phyloP scores from a whole-genome alignment of 2,888 invertebrate genomes.

The Blastobasis lacticolella region DNA sequence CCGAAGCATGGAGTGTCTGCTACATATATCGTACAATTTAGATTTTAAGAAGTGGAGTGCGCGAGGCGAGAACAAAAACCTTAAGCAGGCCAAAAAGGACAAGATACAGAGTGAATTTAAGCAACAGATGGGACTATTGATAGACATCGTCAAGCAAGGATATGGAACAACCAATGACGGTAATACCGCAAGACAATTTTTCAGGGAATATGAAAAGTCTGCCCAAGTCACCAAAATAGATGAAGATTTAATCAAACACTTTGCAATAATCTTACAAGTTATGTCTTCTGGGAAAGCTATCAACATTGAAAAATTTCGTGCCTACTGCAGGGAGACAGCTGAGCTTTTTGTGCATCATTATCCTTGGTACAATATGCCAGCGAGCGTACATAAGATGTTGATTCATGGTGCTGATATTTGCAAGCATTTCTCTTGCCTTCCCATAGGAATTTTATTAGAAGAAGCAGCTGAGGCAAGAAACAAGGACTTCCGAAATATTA shows the following conservation, averaged over 20 bases:
- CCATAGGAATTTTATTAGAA: not conserved
- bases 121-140: not conserved
- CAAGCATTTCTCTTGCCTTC: not conserved
- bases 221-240: conserved; percentile 9
- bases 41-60: too few species aligned
- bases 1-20: conserved; percentile 5
- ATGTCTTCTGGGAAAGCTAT: conserved; percentile 11
- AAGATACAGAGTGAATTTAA: too few species aligned
- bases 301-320: conserved; percentile 7
- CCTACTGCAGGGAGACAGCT: conserved; percentile 3
- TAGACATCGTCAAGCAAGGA: conserved; percentile 11
- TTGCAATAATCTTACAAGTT: conserved; percentile 3
- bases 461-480: not conserved
- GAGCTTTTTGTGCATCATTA: conserved; percentile 11
- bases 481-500: conserved; percentile 1
- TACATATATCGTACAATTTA: too few species aligned
- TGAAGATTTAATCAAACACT: conserved; percentile 6
- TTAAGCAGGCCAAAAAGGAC: too few species aligned
- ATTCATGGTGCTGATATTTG: conserved; percentile 10
- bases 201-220: conserved; percentile 2
- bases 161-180: conserved; percentile 10
- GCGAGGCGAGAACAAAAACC: too few species aligned
- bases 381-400: conserved; percentile 12
- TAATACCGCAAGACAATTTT: conserved; percentile 10
- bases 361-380: conserved; percentile 14